Conservation (phyloP, 2,113 vertebrate genomes). For the Brachyhypopomus occidentalis region DNA sequence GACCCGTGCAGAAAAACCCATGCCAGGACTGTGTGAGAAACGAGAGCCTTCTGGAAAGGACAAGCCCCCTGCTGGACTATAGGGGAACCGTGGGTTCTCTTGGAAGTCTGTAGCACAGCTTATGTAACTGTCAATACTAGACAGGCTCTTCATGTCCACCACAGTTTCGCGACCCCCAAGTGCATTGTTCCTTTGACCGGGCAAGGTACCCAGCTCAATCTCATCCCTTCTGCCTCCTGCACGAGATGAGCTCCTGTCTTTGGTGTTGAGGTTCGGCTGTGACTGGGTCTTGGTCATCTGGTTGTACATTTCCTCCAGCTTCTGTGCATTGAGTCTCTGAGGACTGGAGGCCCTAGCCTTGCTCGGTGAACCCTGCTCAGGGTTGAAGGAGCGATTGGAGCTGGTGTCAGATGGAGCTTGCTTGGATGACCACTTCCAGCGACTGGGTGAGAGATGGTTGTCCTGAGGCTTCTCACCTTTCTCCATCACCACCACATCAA, state of each 20-base stretch:
- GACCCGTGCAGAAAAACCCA: constrained; percentile 76
- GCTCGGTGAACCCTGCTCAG: constrained; percentile 85
- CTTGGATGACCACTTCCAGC: constrained; percentile 94
- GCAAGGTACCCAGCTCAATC: constrained; percentile 87
- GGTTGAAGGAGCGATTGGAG: constrained; percentile 92
- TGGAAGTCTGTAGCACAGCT: constrained; percentile 97
- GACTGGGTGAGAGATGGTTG: constrained; percentile 93
- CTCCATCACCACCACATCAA: constrained; percentile 96
- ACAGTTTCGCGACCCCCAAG: constrained; percentile 82
- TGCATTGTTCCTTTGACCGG: constrained; percentile 78
- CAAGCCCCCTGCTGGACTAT: constrained; percentile 81
- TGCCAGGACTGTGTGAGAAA: constrained; percentile 83
- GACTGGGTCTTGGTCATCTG: constrained; percentile 99
- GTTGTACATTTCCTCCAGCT: constrained; percentile 95
- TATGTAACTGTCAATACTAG: constrained; percentile 98
- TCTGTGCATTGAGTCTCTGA: constrained; percentile 91
- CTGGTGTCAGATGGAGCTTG: constrained; percentile 88
- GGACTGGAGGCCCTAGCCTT: constrained; percentile 84
- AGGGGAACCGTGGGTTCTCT: constrained; percentile 83
- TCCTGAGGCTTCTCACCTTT: constrained; percentile 87
- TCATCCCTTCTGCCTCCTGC: constrained; percentile 82
- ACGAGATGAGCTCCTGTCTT: constrained; percentile 76
- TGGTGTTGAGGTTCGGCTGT: constrained; percentile 92
- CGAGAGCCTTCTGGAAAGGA: constrained; percentile 80
- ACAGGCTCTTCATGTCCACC: constrained; percentile 97